Conservation (phyloP, 2,888 invertebrate genomes). For the Drosophila greeni region DNA sequence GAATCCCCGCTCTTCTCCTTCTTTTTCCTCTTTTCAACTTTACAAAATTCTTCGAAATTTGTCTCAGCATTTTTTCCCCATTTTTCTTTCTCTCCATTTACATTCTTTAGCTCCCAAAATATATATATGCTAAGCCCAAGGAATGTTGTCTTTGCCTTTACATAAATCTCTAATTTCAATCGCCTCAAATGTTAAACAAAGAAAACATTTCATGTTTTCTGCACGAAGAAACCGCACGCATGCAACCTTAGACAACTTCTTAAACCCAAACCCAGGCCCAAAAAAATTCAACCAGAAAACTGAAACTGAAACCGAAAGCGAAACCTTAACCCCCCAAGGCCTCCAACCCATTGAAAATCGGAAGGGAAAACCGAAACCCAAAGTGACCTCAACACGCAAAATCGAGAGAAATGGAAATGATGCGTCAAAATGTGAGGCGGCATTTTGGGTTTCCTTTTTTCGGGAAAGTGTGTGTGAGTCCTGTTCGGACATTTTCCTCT, state of each 20-base stretch:
- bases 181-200: slow-evolving; percentile 30
- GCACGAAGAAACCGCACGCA: slow-evolving; percentile 22
- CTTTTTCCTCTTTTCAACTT: background rate
- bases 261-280: slow-evolving; percentile 7
- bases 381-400: slow-evolving; percentile 49
- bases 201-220: slow-evolving; percentile 25
- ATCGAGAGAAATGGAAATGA: slow-evolving; percentile 35
- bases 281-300: slow-evolving; percentile 6
- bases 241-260: slow-evolving; percentile 33
- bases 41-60: slow-evolving; percentile 1
- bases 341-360: background rate
- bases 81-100: background rate
- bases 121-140: background rate
- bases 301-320: slow-evolving; percentile 4
- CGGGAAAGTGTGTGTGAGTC: background rate
- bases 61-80: background rate
- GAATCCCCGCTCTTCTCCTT: background rate
- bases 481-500: slow-evolving; percentile 20
- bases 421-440: slow-evolving; percentile 44
- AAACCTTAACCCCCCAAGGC: slow-evolving; percentile 12
- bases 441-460: slow-evolving; percentile 29
- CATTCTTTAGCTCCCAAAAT: background rate
- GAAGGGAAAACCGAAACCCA: slow-evolving; percentile 20
- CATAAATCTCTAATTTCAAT: slow-evolving; percentile 35
- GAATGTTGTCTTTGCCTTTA: slow-evolving; percentile 13